Percentiles rank a stretch among this genome's conserved stretches.
These are phyloP conservation scores for Andrena camellia DNA, from an alignment of 2,888 invertebrate genomes.

Conservation along the genomic window DNA sequence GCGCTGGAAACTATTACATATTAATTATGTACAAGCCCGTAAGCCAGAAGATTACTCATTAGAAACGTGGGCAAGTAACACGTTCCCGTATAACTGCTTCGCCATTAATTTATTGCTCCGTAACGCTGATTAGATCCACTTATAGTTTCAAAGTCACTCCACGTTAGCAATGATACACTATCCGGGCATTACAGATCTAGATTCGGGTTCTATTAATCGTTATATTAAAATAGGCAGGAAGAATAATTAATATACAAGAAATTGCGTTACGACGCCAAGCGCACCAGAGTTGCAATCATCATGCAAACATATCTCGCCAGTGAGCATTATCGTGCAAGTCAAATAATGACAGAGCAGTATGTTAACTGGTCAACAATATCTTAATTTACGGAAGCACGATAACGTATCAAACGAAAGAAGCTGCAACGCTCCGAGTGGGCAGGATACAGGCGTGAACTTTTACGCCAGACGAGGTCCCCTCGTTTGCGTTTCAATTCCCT, in stretches of 20 bases:
- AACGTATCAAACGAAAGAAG: constrained; percentile 35
- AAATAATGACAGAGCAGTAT: not conserved
- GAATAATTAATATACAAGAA: not conserved
- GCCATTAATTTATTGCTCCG: too few species aligned
- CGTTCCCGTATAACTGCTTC: too few species aligned
- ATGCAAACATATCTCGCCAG: not conserved
- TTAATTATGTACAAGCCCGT: too few species aligned
- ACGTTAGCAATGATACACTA: too few species aligned
- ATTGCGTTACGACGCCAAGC: not conserved
- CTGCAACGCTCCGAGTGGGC: constrained; percentile 1
- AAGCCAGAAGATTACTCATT: too few species aligned
- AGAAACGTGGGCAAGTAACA: too few species aligned
- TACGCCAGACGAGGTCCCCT: not conserved
- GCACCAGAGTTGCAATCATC: too few species aligned
- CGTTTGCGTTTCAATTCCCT: constrained; percentile 28
- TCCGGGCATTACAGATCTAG: not conserved
- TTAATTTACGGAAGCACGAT: constrained; percentile 46
- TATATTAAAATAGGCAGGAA: too few species aligned
- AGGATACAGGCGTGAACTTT: constrained; percentile 16
- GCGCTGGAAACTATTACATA: too few species aligned
- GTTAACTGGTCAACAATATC: constrained; percentile 38
- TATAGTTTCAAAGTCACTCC: too few species aligned
- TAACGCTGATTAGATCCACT: too few species aligned
- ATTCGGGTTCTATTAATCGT: too few species aligned
- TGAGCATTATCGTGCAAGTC: not conserved